A percentile compares a stretch with the other conserved stretches of the same genome.
Conservation (phyloP, 1,140 invertebrate genomes). For the Drosophila pectinifera region DNA sequence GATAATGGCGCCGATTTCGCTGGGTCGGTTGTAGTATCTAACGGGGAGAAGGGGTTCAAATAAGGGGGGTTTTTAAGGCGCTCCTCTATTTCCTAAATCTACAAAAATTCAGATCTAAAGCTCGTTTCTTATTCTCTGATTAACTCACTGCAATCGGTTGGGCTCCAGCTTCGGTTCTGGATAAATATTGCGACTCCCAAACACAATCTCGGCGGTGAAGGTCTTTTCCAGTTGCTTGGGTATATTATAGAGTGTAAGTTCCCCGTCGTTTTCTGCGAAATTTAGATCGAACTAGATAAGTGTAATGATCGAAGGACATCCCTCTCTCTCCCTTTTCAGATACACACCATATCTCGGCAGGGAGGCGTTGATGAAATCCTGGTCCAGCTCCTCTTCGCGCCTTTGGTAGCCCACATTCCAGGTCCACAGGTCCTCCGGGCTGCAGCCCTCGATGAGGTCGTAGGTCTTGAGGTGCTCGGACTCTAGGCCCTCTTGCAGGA, state of each 20-base stretch:
- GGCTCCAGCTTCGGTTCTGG: conserved; percentile 49
- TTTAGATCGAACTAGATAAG: conserved; percentile 20
- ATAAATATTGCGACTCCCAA: conserved; percentile 67
- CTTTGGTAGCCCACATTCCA: conserved; percentile 72
- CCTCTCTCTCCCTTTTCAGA: not conserved
- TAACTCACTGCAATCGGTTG: not conserved
- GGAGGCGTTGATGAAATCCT: conserved; percentile 59
- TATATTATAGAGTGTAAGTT: conserved; percentile 71
- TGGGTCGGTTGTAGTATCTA: conserved; percentile 64
- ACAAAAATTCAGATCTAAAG: not conserved
- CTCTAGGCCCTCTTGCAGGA: conserved; percentile 70
- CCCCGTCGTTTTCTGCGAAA: conserved; percentile 59
- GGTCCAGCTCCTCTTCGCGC: conserved; percentile 65
- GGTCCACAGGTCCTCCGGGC: conserved; percentile 71
- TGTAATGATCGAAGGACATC: not conserved
- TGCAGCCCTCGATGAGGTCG: conserved; percentile 74
- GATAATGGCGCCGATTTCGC: conserved; percentile 70
- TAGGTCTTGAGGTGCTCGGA: conserved; percentile 64
- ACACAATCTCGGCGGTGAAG: conserved; percentile 75
- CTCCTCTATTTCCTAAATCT: not conserved
- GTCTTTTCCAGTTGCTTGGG: conserved; percentile 73
- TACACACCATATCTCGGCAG: conserved; percentile 72
- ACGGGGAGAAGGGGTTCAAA: not conserved
- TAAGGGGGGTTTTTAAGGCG: not conserved
- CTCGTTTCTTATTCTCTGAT: not conserved